Evolutionary conservation across 2,888 invertebrate species (phyloP).

Genomic region (Blera fallax): DNA sequence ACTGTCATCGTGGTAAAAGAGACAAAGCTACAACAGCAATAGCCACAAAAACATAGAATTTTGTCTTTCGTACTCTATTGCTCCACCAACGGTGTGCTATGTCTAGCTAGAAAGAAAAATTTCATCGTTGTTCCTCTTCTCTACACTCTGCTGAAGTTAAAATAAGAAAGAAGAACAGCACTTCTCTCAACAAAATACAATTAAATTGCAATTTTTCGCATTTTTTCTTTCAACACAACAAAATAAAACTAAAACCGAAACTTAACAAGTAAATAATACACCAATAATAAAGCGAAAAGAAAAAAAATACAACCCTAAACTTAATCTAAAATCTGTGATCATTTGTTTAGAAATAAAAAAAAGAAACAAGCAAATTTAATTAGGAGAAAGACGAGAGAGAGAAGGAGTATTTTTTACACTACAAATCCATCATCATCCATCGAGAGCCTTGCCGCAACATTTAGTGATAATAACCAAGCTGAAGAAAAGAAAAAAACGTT

Average conservation of each 20-base stretch:
- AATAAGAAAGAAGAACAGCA: constrained; percentile 71
- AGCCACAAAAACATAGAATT: constrained; percentile 56
- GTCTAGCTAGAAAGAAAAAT: constrained; percentile 59
- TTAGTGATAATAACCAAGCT: constrained; percentile 74
- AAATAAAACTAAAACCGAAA: constrained; percentile 48
- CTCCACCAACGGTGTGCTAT: constrained; percentile 36
- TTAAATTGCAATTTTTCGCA: constrained; percentile 73
- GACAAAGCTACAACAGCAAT: background rate
- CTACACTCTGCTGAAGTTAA: constrained; percentile 67
- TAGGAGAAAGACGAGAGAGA: constrained; percentile 65
- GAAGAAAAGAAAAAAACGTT: constrained; percentile 63
- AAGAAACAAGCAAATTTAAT: constrained; percentile 69
- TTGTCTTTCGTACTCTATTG: constrained; percentile 33
- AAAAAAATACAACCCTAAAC: constrained; percentile 56
- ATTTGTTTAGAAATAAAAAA: constrained; percentile 74
- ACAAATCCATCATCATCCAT: constrained; percentile 70
- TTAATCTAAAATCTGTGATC: constrained; percentile 74
- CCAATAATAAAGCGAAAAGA: constrained; percentile 46
- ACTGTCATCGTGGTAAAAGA: background rate
- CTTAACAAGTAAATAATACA: constrained; percentile 52
- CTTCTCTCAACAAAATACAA: constrained; percentile 71
- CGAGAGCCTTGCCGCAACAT: constrained; percentile 75
- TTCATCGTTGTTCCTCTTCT: constrained; percentile 69
- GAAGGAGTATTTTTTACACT: constrained; percentile 72
- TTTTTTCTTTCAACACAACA: constrained; percentile 68